Conservation (phyloP, 2,113 vertebrate genomes). For the Phasianus colchicus region DNA sequence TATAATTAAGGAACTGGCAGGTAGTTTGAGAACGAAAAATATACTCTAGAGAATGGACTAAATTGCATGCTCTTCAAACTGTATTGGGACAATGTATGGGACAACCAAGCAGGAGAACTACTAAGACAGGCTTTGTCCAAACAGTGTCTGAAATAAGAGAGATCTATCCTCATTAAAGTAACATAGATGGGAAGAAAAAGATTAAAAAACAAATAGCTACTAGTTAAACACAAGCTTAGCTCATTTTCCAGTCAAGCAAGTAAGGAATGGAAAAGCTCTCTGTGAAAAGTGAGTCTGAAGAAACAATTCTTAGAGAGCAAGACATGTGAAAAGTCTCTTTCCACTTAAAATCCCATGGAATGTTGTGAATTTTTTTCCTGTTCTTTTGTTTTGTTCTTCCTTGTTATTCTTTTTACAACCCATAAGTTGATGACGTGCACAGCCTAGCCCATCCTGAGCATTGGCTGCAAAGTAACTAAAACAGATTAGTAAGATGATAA, state of each 20-base stretch:
- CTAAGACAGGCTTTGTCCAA: background rate
- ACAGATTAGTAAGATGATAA: background rate
- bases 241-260: background rate
- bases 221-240: background rate
- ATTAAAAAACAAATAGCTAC: background rate
- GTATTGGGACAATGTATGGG: background rate
- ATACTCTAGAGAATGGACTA: background rate
- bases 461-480: background rate
- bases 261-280: background rate
- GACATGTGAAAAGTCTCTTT: background rate
- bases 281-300: background rate
- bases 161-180: background rate
- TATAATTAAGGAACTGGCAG: background rate
- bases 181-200: background rate
- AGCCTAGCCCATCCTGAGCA: background rate
- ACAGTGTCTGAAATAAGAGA: background rate
- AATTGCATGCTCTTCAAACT: background rate
- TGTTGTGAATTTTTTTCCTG: background rate
- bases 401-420: background rate
- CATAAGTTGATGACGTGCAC: background rate
- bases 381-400: background rate
- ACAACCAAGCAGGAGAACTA: background rate
- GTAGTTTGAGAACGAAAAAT: slow-evolving; percentile 20
- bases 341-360: background rate
- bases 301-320: background rate